Percentiles rank a stretch among this genome's conserved stretches.
These are phyloP conservation scores for Diarsia dahlii DNA, from an alignment of 2,888 invertebrate genomes.

Conservation along the genomic window DNA sequence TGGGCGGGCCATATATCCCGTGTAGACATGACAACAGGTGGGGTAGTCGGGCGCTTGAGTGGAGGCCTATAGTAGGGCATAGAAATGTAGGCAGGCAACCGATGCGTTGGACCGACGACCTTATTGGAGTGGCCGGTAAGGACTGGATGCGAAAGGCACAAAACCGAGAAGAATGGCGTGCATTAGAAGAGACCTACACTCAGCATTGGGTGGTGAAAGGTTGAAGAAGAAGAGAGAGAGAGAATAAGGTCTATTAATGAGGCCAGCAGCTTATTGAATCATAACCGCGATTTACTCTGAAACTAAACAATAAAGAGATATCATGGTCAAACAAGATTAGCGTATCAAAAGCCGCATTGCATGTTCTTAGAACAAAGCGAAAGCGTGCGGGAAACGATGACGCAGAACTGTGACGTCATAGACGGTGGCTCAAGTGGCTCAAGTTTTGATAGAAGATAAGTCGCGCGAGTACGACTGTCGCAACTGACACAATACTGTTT, in stretches of 20 bases:
- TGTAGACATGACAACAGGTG: no score
- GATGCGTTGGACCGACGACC: no score
- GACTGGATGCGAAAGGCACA: no score
- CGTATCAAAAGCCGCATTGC: constrained; percentile 58
- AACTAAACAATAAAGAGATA: neutral
- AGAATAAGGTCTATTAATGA: neutral
- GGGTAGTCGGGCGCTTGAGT: no score
- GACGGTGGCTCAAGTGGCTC: neutral
- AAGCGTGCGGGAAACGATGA: neutral
- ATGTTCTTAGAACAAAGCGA: neutral
- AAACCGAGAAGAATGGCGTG: no score
- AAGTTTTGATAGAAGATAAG: neutral
- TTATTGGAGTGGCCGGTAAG: no score
- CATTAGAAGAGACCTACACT: no score
- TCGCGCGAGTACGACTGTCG: neutral
- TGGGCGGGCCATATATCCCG: no score
- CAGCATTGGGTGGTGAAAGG: no score
- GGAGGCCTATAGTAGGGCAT: no score
- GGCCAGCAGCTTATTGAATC: neutral
- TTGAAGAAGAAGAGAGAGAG: no score
- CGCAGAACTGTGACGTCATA: neutral
- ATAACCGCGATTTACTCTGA: neutral
- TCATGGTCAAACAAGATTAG: constrained; percentile 47
- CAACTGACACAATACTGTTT: neutral
- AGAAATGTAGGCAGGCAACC: no score